Percentiles rank a stretch among this genome's conserved stretches.
Conservation (phyloP, 2,797 vertebrate species). For the Champsocephalus esox region DNA sequence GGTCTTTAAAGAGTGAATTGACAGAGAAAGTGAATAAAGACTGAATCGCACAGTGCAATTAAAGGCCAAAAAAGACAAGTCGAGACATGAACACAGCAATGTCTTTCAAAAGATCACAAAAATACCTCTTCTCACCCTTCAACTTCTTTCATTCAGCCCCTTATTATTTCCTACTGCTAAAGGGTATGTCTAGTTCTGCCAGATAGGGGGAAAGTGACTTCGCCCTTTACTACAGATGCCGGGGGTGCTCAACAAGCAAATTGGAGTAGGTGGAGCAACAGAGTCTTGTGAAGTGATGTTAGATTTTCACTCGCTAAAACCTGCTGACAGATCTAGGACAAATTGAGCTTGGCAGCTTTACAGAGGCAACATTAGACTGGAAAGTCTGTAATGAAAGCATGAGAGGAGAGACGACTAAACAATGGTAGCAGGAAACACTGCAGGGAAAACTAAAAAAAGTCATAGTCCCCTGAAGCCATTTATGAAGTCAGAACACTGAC, state of each 20-base stretch:
- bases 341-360: slow-evolving; percentile 54
- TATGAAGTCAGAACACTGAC: neutral
- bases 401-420: slow-evolving; percentile 19
- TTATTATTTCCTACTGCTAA: neutral
- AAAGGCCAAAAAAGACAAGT: slow-evolving; percentile 39
- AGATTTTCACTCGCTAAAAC: slow-evolving; percentile 50
- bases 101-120: slow-evolving; percentile 8
- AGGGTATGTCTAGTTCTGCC: slow-evolving; percentile 42
- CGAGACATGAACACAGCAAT: slow-evolving; percentile 11
- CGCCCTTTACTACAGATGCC: slow-evolving; percentile 9
- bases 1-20: slow-evolving; percentile 36
- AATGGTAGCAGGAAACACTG: slow-evolving; percentile 1
- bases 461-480: neutral
- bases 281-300: slow-evolving; percentile 17
- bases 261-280: slow-evolving; percentile 8
- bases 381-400: slow-evolving; percentile 33
- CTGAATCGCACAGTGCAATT: slow-evolving; percentile 22
- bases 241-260: slow-evolving; percentile 34
- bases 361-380: slow-evolving; percentile 21
- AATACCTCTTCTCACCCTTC: neutral
- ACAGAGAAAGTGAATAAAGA: slow-evolving; percentile 15
- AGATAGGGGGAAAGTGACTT: slow-evolving; percentile 50
- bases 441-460: neutral
- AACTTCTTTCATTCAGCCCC: neutral
- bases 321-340: slow-evolving; percentile 36